These are phyloP conservation scores for Rutilus rutilus DNA, from an alignment of 2,113 vertebrate genomes.

Conservation along the genomic window DNA sequence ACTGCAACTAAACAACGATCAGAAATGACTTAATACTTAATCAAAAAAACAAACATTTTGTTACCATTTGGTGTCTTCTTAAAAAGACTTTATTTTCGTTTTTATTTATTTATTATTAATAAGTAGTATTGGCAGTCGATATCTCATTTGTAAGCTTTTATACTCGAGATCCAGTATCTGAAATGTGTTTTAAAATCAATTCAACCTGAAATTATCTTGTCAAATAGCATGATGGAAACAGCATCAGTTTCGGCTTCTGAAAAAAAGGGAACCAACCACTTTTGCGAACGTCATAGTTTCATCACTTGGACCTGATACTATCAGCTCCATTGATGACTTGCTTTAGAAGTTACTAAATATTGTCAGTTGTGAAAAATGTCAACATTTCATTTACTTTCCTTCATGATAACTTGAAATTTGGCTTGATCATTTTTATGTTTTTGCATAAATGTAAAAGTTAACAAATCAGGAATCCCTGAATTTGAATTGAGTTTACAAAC, in stretches of 20 bases:
- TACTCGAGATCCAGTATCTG: not conserved
- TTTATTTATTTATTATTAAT: not conserved
- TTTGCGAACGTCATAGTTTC: not conserved
- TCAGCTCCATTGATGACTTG: slow-evolving; percentile 8
- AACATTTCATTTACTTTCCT: not conserved
- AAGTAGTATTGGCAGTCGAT: no score
- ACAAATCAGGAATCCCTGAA: not conserved
- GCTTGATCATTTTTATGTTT: not conserved
- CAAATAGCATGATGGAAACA: not conserved
- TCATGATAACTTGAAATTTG: not conserved
- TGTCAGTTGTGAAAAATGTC: not conserved
- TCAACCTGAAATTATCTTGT: not conserved
- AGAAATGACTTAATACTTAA: not conserved
- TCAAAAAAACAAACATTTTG: no score
- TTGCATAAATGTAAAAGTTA: not conserved
- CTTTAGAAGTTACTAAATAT: slow-evolving; percentile 4
- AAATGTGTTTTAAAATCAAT: not conserved
- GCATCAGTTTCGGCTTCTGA: not conserved
- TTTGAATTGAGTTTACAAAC: not conserved
- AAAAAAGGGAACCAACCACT: not conserved
- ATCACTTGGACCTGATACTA: slow-evolving; percentile 19
- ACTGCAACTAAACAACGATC: not conserved
- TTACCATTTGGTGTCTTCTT: not conserved
- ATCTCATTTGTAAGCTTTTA: not conserved
- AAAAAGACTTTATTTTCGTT: not conserved